Percentiles rank a stretch among this genome's conserved stretches.
Evolutionary conservation across 2,113 vertebrate species (phyloP).

Genomic region (Calcarius ornatus): DNA sequence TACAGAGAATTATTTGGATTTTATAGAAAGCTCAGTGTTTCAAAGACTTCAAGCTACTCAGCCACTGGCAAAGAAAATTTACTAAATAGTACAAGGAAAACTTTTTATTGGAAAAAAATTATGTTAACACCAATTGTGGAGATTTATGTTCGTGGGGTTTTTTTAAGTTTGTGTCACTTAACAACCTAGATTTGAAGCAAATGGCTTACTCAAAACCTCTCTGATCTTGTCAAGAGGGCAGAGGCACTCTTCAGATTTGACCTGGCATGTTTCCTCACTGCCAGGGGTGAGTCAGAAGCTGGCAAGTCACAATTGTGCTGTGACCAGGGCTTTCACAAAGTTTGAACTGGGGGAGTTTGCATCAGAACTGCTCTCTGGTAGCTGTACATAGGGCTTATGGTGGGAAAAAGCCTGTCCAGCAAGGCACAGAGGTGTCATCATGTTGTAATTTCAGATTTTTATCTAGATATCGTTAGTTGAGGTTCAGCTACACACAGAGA

Average conservation of each 20-base stretch:
- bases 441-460: not conserved
- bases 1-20: conserved; percentile 76
- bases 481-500: not conserved
- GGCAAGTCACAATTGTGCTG: not conserved
- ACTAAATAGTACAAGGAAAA: conserved; percentile 36
- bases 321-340: not conserved
- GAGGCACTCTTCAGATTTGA: not conserved
- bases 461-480: not conserved
- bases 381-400: not conserved
- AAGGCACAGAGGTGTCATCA: not conserved
- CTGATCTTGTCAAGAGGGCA: not conserved
- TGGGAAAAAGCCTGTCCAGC: not conserved
- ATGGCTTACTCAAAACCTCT: not conserved
- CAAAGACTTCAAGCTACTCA: conserved; percentile 70
- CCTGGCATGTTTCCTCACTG: not conserved
- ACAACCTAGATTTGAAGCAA: not conserved
- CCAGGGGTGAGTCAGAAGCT: not conserved
- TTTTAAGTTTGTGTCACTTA: not conserved
- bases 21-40: conserved; percentile 70
- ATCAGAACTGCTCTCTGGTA: not conserved
- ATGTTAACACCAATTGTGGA: not conserved
- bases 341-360: not conserved
- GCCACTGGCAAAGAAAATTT: conserved; percentile 49
- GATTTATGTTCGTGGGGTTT: not conserved
- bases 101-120: not conserved